These are phyloP conservation scores for Esperia sulphurella DNA, from an alignment of 2,888 invertebrate species.

Conservation along the genomic window DNA sequence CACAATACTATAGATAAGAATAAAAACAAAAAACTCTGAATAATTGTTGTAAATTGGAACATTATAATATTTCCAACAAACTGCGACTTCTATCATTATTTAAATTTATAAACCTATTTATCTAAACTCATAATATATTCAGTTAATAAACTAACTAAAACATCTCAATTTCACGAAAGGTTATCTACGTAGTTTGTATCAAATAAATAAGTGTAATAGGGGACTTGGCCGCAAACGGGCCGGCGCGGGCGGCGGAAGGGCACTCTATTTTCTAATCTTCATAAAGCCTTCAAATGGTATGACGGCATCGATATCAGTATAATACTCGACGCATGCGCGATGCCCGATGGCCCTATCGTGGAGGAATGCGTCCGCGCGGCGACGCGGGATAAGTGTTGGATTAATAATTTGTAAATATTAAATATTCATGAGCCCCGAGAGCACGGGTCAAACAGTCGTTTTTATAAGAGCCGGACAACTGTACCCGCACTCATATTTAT, in stretches of 20 bases:
- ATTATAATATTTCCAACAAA: no score
- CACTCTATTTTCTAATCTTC: constrained; percentile 68
- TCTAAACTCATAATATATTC: constrained; percentile 5
- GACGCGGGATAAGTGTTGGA: constrained; percentile 65
- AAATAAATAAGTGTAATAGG: constrained; percentile 10
- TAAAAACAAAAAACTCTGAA: no score
- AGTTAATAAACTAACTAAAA: constrained; percentile 7
- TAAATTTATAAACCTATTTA: constrained; percentile 4
- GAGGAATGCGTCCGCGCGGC: constrained; percentile 48
- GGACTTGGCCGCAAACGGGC: constrained; percentile 22
- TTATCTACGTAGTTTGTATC: constrained; percentile 8
- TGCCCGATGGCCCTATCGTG: constrained; percentile 37
- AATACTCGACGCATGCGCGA: constrained; percentile 30
- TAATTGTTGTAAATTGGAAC: no score
- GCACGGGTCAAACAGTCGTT: constrained; percentile 70
- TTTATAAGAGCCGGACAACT: constrained; percentile 60
- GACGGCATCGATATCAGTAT: constrained; percentile 54
- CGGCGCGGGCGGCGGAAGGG: constrained; percentile 20
- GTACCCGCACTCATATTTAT: constrained; percentile 64
- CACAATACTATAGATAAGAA: no score
- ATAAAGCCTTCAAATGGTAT: constrained; percentile 59
- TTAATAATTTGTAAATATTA: constrained; percentile 78
- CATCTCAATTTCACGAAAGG: constrained; percentile 10
- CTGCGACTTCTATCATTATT: neutral
- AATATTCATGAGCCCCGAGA: constrained; percentile 71